A percentile compares a stretch with the other conserved stretches of the same genome.
These are phyloP conservation scores for Valencia hispanica DNA, from an alignment of 2,797 vertebrate species.

Conservation along the genomic window DNA sequence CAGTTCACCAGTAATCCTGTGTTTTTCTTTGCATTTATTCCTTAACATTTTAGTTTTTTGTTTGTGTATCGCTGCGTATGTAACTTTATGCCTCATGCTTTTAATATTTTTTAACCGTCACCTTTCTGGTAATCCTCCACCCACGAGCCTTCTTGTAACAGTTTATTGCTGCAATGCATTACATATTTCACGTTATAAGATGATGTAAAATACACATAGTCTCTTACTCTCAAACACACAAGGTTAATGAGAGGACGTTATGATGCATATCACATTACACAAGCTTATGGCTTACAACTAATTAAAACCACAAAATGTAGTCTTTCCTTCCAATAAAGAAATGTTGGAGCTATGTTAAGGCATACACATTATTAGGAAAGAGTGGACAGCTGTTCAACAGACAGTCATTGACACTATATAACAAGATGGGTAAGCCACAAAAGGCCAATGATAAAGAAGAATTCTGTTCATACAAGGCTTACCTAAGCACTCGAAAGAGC, in stretches of 20 bases:
- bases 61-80: neutral
- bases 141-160: constrained; percentile 31
- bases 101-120: neutral
- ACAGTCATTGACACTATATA: neutral
- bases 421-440: neutral
- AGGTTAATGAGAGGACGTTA: neutral
- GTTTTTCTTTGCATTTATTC: neutral
- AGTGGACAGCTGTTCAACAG: neutral
- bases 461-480: neutral
- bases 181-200: constrained; percentile 48
- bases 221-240: neutral
- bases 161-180: constrained; percentile 37
- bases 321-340: neutral
- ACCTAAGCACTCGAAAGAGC: neutral
- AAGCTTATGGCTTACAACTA: neutral
- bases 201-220: constrained; percentile 18
- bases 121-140: constrained; percentile 12
- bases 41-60: neutral
- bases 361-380: neutral
- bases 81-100: neutral
- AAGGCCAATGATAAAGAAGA: neutral
- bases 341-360: neutral
- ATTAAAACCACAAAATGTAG: neutral
- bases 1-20: neutral
- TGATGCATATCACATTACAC: neutral